These are phyloP conservation scores for Scolopax mira DNA, from an alignment of 2,113 vertebrate species.

Conservation along the genomic window DNA sequence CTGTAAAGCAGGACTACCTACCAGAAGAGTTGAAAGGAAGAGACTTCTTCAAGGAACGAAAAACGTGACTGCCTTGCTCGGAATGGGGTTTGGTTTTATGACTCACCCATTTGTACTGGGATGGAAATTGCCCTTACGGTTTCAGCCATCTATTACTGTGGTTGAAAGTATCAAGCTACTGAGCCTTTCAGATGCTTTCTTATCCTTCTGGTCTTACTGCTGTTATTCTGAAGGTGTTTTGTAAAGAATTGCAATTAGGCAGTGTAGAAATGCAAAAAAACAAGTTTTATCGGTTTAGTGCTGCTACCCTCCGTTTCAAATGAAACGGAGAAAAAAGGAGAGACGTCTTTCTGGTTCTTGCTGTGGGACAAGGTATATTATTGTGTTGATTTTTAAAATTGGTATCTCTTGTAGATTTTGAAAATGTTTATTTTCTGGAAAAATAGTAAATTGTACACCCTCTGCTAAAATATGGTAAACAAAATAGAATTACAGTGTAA, in stretches of 20 bases:
- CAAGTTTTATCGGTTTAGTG: neutral
- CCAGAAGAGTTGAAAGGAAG: slow-evolving; percentile 82
- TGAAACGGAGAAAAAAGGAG: neutral
- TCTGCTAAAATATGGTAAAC: slow-evolving; percentile 18
- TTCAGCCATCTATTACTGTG: accelerated
- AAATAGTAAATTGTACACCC: neutral
- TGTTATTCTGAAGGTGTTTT: neutral
- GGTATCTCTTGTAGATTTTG: slow-evolving; percentile 49
- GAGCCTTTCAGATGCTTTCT: neutral
- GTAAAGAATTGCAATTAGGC: neutral
- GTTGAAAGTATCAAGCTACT: neutral
- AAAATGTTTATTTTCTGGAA: slow-evolving; percentile 49
- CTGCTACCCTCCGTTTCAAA: neutral
- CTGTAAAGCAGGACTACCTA: slow-evolving; percentile 89
- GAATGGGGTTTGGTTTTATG: neutral
- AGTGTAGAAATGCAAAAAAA: neutral
- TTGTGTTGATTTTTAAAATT: neutral
- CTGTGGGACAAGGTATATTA: neutral
- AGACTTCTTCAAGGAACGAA: slow-evolving; percentile 79
- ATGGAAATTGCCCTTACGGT: neutral
- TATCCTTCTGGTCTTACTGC: neutral
- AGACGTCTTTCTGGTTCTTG: neutral
- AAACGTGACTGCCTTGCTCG: neutral
- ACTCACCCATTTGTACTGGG: neutral
- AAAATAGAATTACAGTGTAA: slow-evolving; percentile 59